Base-by-base conservation (phyloP, 2,888 invertebrate species). In the Melieria omissa region DNA sequence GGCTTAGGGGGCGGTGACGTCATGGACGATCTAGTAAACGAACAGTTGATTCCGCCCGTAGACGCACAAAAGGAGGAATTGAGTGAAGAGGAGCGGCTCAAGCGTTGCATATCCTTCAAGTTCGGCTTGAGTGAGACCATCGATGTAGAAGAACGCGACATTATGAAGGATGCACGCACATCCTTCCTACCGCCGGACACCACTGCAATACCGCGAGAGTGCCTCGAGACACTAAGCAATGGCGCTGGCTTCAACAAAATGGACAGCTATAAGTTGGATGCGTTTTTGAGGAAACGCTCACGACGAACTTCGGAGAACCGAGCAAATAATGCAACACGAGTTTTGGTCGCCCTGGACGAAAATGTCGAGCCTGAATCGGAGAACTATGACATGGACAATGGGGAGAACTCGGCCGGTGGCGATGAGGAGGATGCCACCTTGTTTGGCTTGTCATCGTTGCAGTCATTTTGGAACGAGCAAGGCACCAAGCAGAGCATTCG, bases 81-180 rank as follows among this genome's bases (percentile, higher is more conserved):
- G 0, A 72, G 70, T 58, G 80, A 79, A 8, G 77, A 77, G 4
- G 82, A 81, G 4, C 79, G 82, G 0, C 78, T 81, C 4, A 78
- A 80, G 8, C 78, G 84, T 1, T 86, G 87, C 68, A 79, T 83
- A 64, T 81, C 83, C 0, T 83, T 84, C 63, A 81, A 82, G 12
- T 84, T 83, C 74, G 81, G 80, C 3, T 76, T 83, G 4, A 82
- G 81, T 0, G 84, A 84, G 54, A 80, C 79, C 4, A 67, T 83
- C 44, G 86, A 90, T 76, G 86, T 89, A 14, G 90, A 91, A 71
- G 90, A 91, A 72, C 86, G 90, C 67, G 89, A 90, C 62, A 86
- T 91, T 0, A 89, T 91, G 80, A 88, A 89, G 76, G 91, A 91
- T 75, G 89, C 90, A 66, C 88, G 89, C 62, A 92, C 92, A 0